These are phyloP conservation scores for Eriocheir sinensis DNA, from an alignment of 1,140 invertebrate genomes.

Conservation along the genomic window DNA sequence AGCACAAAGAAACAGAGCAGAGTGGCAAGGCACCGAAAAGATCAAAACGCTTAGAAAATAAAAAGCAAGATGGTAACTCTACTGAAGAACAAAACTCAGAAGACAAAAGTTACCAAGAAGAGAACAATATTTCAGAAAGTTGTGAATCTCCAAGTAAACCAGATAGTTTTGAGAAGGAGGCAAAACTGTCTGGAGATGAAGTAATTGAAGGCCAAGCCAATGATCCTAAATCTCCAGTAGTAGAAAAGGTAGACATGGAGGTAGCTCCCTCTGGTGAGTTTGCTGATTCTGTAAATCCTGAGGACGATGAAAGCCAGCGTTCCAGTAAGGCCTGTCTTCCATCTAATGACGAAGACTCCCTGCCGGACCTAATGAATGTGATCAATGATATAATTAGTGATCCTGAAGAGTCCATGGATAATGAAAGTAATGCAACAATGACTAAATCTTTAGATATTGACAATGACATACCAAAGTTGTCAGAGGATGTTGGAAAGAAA, in stretches of 20 bases:
- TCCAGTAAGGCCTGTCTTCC: not conserved
- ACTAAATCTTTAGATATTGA: not conserved
- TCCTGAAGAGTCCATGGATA: not conserved
- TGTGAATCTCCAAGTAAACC: not conserved
- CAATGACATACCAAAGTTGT: not conserved
- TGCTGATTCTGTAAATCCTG: not conserved
- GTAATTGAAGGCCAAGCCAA: not conserved
- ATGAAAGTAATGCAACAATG: not conserved
- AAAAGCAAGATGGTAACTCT: not conserved
- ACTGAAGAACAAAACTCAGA: not conserved
- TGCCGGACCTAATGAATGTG: conserved; percentile 33
- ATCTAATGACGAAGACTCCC: conserved; percentile 33
- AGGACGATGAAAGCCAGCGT: not conserved
- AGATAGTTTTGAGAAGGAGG: not conserved
- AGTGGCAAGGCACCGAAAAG: not conserved
- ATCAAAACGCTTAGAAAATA: not conserved
- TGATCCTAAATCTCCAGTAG: no score
- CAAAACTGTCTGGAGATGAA: no score
- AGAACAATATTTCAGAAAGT: not conserved
- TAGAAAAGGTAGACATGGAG: not conserved
- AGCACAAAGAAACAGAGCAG: not conserved
- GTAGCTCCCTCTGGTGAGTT: not conserved
- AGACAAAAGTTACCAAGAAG: not conserved
- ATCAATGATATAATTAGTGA: conserved; percentile 51
- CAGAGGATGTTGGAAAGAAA: not conserved